Evolutionary conservation across 2,113 vertebrate genomes (phyloP).

Genomic region (Dipodomys stephensi): DNA sequence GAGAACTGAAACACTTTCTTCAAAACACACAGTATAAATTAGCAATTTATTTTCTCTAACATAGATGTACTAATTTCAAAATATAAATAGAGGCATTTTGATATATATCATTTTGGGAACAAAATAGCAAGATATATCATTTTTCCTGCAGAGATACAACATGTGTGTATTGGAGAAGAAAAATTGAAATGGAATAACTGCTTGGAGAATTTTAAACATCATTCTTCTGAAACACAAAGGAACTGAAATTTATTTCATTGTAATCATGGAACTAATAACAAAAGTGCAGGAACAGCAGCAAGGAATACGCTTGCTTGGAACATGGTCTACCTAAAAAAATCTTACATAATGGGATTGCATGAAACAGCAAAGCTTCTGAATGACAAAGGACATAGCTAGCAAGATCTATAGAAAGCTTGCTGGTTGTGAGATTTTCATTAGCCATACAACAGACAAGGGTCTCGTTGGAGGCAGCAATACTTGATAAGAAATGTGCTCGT

Average conservation of each 20-base stretch:
- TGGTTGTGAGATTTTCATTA: too few species aligned
- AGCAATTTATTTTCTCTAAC: constrained; percentile 69
- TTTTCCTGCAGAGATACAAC: neutral
- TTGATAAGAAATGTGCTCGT: too few species aligned
- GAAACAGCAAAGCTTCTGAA: too few species aligned
- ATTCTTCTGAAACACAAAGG: neutral
- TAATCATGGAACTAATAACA: too few species aligned
- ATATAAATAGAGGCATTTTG: constrained; percentile 7
- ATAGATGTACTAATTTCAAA: constrained; percentile 74
- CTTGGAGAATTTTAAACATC: neutral
- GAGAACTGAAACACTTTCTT: constrained; percentile 78
- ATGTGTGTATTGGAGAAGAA: neutral
- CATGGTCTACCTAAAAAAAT: too few species aligned
- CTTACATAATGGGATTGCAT: too few species aligned
- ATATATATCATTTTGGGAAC: neutral
- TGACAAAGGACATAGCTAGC: too few species aligned
- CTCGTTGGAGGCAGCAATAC: too few species aligned
- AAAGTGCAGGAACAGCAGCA: neutral
- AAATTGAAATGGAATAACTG: neutral
- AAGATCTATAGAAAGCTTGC: too few species aligned
- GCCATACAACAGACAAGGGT: too few species aligned
- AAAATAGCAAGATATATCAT: neutral
- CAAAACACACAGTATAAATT: constrained; percentile 69
- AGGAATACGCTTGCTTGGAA: neutral
- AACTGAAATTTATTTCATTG: neutral